These are phyloP conservation scores for Drosophila sproati DNA, from an alignment of 1,140 invertebrate genomes.

Conservation along the genomic window DNA sequence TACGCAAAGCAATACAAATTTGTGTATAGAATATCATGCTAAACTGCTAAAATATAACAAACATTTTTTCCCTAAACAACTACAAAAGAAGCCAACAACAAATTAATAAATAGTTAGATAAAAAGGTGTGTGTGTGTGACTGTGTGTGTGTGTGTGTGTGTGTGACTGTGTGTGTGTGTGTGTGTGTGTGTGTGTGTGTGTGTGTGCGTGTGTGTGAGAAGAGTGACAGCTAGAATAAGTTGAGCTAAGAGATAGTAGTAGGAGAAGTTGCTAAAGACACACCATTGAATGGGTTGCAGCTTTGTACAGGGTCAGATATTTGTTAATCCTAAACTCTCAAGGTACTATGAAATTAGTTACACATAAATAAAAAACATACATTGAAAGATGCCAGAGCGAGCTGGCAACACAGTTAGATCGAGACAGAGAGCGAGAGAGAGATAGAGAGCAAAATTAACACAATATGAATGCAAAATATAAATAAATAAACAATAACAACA, in stretches of 20 bases:
- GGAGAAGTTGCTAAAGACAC: not conserved
- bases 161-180: not conserved
- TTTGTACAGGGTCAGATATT: constrained; percentile 27
- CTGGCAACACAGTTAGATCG: constrained; percentile 9
- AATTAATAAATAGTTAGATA: not conserved
- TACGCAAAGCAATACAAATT: constrained; percentile 40
- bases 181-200: not conserved
- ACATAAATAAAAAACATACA: not conserved
- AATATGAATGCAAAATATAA: constrained; percentile 20
- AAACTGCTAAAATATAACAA: constrained; percentile 18
- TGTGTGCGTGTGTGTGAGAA: not conserved
- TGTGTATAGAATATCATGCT: constrained; percentile 32
- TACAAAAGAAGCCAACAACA: not conserved
- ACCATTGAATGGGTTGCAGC: no score
- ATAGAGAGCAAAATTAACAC: constrained; percentile 43
- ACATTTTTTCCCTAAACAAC: not conserved
- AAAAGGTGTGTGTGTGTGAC: not conserved
- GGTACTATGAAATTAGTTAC: not conserved
- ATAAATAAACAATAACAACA: constrained; percentile 15
- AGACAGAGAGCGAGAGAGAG: not conserved
- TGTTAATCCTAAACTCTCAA: constrained; percentile 13
- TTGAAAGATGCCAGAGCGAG: constrained; percentile 21
- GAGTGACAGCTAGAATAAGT: not conserved
- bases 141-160: not conserved
- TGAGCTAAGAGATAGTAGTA: not conserved